A percentile compares a stretch with the other conserved stretches of the same genome.
Conservation (phyloP, 2,888 invertebrate species). For the Drosophila conformis region DNA sequence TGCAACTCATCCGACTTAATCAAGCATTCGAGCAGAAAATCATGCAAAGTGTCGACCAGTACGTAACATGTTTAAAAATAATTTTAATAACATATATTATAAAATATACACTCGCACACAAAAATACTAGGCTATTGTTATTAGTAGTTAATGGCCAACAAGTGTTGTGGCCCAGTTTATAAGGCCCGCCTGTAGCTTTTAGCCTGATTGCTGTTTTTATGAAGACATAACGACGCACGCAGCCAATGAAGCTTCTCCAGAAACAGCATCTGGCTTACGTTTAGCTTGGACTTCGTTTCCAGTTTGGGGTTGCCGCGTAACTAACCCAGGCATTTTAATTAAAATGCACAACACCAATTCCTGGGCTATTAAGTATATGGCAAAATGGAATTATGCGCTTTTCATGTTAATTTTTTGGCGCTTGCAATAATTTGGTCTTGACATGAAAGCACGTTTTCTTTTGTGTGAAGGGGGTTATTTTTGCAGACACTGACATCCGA, state of each 20-base stretch:
- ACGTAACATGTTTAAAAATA: constrained; percentile 74
- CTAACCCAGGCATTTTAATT: constrained; percentile 62
- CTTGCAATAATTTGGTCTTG: constrained; percentile 51
- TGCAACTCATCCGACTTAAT: constrained; percentile 38
- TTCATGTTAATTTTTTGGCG: constrained; percentile 64
- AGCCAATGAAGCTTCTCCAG: constrained; percentile 46
- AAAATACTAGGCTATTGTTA: constrained; percentile 58
- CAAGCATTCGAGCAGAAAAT: constrained; percentile 71
- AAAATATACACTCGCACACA: constrained; percentile 29
- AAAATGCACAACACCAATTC: constrained; percentile 59
- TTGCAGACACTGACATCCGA: neutral
- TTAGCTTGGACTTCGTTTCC: neutral
- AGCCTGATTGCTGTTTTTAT: constrained; percentile 74
- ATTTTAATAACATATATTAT: constrained; percentile 77
- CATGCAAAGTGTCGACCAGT: constrained; percentile 73
- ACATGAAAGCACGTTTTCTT: constrained; percentile 46
- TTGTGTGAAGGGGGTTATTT: neutral
- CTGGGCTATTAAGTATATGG: constrained; percentile 53
- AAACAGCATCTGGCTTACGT: constrained; percentile 27
- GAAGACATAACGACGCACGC: constrained; percentile 74
- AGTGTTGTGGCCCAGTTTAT: constrained; percentile 74
- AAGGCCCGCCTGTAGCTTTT: constrained; percentile 51
- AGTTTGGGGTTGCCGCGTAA: constrained; percentile 43
- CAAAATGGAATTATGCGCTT: constrained; percentile 50
- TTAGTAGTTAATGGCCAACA: constrained; percentile 54